Percentiles rank a stretch among this genome's conserved stretches.
Evolutionary conservation across 2,797 vertebrate species (phyloP).

Genomic region (Capromys pilorides): DNA sequence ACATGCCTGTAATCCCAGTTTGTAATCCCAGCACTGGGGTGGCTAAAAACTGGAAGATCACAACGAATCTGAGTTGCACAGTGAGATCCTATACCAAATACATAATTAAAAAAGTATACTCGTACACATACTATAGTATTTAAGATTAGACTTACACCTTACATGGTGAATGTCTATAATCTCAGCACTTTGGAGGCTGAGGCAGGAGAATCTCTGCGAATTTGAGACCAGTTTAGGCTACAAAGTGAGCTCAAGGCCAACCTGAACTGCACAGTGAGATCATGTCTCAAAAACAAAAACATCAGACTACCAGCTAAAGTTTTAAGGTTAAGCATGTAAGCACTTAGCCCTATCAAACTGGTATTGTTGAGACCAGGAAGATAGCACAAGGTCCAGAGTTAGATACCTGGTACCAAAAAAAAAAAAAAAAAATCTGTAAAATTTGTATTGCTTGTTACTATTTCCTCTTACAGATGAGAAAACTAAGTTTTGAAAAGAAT

Average conservation of each 20-base stretch:
- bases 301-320: background rate
- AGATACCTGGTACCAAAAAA: too few relatives aligned
- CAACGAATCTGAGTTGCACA: too few relatives aligned
- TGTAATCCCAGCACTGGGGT: too few relatives aligned
- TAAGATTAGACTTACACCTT: background rate
- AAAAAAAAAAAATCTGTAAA: too few relatives aligned
- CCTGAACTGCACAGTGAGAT: too few relatives aligned
- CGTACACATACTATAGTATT: background rate
- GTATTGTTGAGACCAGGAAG: too few relatives aligned
- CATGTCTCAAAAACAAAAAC: too few relatives aligned
- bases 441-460: slow-evolving; percentile 13
- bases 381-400: too few relatives aligned
- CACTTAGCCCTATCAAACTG: background rate
- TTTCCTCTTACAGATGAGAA: slow-evolving; percentile 22
- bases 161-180: background rate
- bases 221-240: background rate
- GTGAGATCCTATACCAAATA: too few relatives aligned
- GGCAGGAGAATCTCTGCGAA: background rate
- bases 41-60: too few relatives aligned
- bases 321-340: slow-evolving; percentile 2
- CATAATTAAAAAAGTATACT: too few relatives aligned
- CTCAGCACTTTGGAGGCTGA: background rate
- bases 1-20: too few relatives aligned
- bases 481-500: slow-evolving; percentile 31
- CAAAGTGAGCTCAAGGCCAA: background rate